Evolutionary conservation across 2,888 invertebrate species (phyloP).

Genomic region (Clanis bilineata): DNA sequence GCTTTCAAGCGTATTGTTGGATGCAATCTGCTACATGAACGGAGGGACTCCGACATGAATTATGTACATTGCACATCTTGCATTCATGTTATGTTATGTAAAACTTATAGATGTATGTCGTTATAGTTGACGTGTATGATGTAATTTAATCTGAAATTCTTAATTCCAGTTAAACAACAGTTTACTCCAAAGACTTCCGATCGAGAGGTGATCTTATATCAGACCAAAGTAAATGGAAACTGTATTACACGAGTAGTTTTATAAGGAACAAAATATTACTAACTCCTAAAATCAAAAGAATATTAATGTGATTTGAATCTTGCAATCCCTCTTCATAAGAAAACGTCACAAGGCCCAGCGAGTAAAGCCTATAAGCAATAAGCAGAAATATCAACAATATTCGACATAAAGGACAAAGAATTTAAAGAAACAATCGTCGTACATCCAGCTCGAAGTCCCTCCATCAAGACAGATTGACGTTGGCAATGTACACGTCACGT

Average conservation of each 20-base stretch:
- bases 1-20: conserved; percentile 19
- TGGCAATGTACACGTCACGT: conserved; percentile 2
- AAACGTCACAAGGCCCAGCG: background rate
- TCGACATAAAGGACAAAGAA: background rate
- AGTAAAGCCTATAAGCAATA: too few relatives aligned
- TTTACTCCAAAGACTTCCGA: too few relatives aligned
- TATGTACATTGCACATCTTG: background rate
- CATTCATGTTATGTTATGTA: background rate
- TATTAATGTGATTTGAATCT: too few relatives aligned
- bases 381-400: background rate
- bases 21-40: conserved; percentile 28
- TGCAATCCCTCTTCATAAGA: background rate
- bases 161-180: too few relatives aligned
- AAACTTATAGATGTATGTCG: too few relatives aligned
- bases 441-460: background rate
- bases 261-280: too few relatives aligned
- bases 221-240: too few relatives aligned
- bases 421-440: background rate
- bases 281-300: too few relatives aligned
- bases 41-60: conserved; percentile 17
- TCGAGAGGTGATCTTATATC: too few relatives aligned
- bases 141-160: too few relatives aligned
- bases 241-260: too few relatives aligned
- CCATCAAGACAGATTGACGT: background rate
- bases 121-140: too few relatives aligned